phyloP scores from a whole-genome alignment of 2,888 invertebrate species.

The Leucozona laternaria region DNA sequence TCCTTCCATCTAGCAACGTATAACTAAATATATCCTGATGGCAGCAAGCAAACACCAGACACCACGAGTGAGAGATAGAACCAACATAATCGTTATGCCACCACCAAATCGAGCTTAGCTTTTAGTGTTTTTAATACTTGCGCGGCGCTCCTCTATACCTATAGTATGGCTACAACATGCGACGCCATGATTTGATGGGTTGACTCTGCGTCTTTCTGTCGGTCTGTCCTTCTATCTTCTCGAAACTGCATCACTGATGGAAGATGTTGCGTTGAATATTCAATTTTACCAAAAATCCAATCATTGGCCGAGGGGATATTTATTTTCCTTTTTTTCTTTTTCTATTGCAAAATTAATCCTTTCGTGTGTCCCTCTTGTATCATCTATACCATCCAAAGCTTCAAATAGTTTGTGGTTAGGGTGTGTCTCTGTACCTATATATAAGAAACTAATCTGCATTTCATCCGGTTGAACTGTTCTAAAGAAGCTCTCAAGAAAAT shows the following conservation, averaged over 20 bases:
- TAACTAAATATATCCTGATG: conserved; percentile 6
- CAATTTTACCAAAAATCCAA: conserved; percentile 70
- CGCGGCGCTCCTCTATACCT: background rate
- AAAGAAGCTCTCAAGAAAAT: conserved; percentile 56
- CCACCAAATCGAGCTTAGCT: conserved; percentile 1
- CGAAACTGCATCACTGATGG: background rate
- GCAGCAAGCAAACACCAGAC: conserved; percentile 28
- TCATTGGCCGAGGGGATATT: conserved; percentile 40
- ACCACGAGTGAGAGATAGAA: background rate
- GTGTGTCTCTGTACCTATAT: background rate
- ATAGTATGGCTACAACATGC: background rate
- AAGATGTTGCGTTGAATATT: conserved; percentile 59
- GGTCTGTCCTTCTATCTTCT: conserved; percentile 15
- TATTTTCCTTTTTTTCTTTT: conserved; percentile 17
- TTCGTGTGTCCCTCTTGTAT: conserved; percentile 10
- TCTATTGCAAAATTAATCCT: conserved; percentile 55
- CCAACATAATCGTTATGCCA: background rate
- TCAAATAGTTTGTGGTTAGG: conserved; percentile 47
- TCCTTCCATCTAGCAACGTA: conserved; percentile 12
- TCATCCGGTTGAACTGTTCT: conserved; percentile 59
- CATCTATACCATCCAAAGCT: background rate
- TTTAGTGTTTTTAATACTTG: conserved; percentile 1
- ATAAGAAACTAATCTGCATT: conserved; percentile 58
- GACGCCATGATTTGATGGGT: conserved; percentile 4
- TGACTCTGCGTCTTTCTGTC: conserved; percentile 22